Evolutionary conservation across 2,113 vertebrate species (phyloP).

Genomic region (Tychaedon coryphoeus): DNA sequence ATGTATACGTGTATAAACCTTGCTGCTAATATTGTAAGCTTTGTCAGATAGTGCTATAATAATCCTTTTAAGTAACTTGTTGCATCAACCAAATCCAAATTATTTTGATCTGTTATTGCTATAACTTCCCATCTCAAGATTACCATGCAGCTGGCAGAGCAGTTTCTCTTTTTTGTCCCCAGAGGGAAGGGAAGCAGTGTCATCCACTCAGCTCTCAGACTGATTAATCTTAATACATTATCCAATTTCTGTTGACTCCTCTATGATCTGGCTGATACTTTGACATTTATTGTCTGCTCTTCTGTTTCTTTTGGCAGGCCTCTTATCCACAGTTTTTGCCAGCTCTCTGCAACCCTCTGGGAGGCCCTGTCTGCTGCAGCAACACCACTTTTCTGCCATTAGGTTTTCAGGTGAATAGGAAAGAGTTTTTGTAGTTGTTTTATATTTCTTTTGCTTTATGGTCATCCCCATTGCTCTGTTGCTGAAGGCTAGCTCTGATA

Average conservation of each 20-base stretch:
- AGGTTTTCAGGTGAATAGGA: neutral
- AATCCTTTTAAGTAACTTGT: neutral
- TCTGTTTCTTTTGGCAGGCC: neutral
- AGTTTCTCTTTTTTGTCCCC: neutral
- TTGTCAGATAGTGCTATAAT: neutral
- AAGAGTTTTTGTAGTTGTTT: neutral
- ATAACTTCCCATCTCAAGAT: neutral
- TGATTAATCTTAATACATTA: neutral
- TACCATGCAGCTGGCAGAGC: neutral
- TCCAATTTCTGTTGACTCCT: neutral
- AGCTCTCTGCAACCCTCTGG: neutral
- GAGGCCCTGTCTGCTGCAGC: neutral
- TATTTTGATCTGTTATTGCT: neutral
- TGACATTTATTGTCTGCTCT: neutral
- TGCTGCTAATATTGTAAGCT: neutral
- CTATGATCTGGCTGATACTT: neutral
- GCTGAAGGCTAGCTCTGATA: neutral
- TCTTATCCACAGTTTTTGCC: neutral
- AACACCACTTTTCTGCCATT: neutral
- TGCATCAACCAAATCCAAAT: neutral
- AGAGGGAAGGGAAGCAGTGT: neutral
- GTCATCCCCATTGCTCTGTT: neutral
- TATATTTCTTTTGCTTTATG: conserved; percentile 4
- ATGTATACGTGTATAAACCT: neutral
- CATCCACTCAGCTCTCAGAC: neutral